Evolutionary conservation across 2,113 vertebrate species (phyloP).

Genomic region (Synchiropus splendidus): DNA sequence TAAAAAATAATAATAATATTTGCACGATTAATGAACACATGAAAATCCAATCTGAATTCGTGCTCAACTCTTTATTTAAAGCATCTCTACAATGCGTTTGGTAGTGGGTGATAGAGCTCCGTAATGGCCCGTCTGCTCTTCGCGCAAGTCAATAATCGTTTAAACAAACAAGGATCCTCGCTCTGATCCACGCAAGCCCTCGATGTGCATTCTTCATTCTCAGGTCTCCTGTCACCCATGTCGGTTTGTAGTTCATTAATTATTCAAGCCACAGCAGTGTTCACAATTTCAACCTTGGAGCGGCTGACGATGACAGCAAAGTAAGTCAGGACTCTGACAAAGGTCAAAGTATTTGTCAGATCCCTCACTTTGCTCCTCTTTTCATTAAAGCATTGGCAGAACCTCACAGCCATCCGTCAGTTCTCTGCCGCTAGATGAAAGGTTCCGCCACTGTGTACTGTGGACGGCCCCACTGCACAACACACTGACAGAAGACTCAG

Average conservation of each 20-base stretch:
- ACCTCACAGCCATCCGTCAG: slow-evolving; percentile 22
- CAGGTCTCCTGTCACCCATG: slow-evolving; percentile 17
- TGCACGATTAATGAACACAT: too few species aligned
- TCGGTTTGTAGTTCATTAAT: slow-evolving; percentile 48
- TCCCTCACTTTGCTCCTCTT: slow-evolving; percentile 17
- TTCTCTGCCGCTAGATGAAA: slow-evolving; percentile 36
- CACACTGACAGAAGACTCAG: slow-evolving; percentile 10
- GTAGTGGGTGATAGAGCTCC: too few species aligned
- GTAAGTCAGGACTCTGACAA: slow-evolving; percentile 11
- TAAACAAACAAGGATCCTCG: slow-evolving; percentile 25
- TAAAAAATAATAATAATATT: too few species aligned
- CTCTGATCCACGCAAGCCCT: slow-evolving; percentile 9
- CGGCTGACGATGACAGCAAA: slow-evolving; percentile 21
- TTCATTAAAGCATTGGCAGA: slow-evolving; percentile 28
- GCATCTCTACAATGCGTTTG: too few species aligned
- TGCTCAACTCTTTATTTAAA: too few species aligned
- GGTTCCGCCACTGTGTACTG: slow-evolving; percentile 9
- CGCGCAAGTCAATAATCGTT: too few species aligned
- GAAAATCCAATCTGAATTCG: too few species aligned
- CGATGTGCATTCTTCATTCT: slow-evolving; percentile 6
- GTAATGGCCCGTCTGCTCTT: too few species aligned
- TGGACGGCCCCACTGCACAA: slow-evolving; percentile 12
- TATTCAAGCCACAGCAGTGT: slow-evolving; percentile 38
- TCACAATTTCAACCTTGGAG: slow-evolving; percentile 28
- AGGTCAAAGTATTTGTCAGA: slow-evolving; percentile 17